phyloP scores from a whole-genome alignment of 1,140 invertebrate species.

The Argopecten irradians region DNA sequence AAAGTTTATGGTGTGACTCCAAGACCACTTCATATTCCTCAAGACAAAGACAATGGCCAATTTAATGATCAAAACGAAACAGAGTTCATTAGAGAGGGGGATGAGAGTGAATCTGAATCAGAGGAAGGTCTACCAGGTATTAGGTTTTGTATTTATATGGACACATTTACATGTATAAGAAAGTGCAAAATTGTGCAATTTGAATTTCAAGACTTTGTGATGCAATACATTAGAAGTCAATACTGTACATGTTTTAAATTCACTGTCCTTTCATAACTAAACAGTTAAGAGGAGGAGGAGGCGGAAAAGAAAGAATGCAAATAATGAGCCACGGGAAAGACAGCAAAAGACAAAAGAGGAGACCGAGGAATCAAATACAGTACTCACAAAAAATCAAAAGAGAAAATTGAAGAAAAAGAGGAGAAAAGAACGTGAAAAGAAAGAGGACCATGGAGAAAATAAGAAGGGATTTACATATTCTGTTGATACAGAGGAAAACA shows the following conservation, averaged over 20 bases:
- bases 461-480: not conserved
- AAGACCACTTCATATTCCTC: not conserved
- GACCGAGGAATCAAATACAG: not conserved
- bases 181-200: too few relatives aligned
- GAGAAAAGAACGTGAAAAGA: not conserved
- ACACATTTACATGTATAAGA: too few relatives aligned
- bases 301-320: not conserved
- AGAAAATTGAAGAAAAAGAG: not conserved
- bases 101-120: not conserved
- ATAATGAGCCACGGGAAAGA: not conserved
- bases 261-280: not conserved
- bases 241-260: not conserved
- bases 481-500: not conserved
- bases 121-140: not conserved
- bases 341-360: not conserved
- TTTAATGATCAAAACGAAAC: not conserved
- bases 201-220: too few relatives aligned
- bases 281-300: not conserved
- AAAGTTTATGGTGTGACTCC: not conserved
- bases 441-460: not conserved
- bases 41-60: not conserved
- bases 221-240: too few relatives aligned
- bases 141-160: too few relatives aligned
- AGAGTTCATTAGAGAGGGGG: not conserved
- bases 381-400: conserved; percentile 10